Conservation (phyloP, 1,140 invertebrate species). For the Macrosteles quadrilineatus region DNA sequence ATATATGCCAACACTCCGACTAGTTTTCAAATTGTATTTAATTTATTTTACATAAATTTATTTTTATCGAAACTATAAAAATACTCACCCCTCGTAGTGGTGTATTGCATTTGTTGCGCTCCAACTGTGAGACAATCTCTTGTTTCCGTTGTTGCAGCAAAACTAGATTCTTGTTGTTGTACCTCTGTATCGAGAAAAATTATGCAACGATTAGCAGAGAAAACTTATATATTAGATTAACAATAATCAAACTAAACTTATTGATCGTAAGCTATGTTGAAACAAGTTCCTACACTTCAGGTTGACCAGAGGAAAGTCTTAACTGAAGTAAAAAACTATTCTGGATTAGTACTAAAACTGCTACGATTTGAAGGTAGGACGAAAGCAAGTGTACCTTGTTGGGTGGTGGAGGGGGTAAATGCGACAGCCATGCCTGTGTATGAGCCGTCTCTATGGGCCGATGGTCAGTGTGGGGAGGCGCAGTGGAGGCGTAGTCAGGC, state of each 20-base stretch:
- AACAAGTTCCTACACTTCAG: too few relatives aligned
- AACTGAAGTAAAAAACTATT: background rate
- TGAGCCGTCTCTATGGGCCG: conserved; percentile 44
- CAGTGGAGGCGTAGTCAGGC: conserved; percentile 42
- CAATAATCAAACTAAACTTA: too few relatives aligned
- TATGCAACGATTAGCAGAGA: too few relatives aligned
- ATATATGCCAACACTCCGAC: too few relatives aligned
- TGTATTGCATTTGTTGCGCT: conserved; percentile 51
- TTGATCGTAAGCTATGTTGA: too few relatives aligned
- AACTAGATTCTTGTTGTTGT: conserved; percentile 59
- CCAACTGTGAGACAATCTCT: conserved; percentile 66
- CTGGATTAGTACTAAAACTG: too few relatives aligned
- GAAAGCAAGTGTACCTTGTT: too few relatives aligned
- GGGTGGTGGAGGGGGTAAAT: conserved; percentile 26
- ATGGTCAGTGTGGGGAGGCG: conserved; percentile 38
- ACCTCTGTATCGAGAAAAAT: conserved; percentile 46
- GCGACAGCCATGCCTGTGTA: conserved; percentile 32
- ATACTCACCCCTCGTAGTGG: conserved; percentile 33
- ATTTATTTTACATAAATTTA: background rate
- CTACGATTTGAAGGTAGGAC: too few relatives aligned
- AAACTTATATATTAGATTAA: too few relatives aligned
- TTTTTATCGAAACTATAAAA: conserved; percentile 22
- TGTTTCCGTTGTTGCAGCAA: conserved; percentile 65
- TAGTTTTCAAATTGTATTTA: too few relatives aligned
- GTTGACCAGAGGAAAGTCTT: too few relatives aligned